A percentile compares a stretch with the other conserved stretches of the same genome.
These are phyloP conservation scores for Trichomycterus rosablanca DNA, from an alignment of 2,113 vertebrate species.

Conservation along the genomic window DNA sequence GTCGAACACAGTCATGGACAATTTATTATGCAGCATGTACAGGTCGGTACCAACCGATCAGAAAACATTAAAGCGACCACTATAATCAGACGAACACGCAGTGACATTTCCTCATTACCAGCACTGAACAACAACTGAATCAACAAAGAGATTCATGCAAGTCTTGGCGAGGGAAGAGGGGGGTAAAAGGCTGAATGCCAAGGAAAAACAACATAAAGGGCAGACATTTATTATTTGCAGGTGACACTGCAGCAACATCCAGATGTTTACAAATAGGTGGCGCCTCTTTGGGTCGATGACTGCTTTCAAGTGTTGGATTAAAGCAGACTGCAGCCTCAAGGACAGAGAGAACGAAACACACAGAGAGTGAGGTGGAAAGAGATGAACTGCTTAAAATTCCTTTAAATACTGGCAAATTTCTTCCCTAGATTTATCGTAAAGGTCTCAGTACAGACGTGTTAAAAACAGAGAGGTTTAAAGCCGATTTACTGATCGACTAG, in stretches of 20 bases:
- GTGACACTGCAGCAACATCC: background rate
- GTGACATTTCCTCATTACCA: conserved; percentile 38
- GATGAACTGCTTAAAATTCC: background rate
- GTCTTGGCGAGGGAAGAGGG: background rate
- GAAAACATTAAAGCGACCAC: too few species aligned
- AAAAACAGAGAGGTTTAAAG: too few species aligned
- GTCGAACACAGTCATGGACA: too few species aligned
- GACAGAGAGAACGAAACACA: conserved; percentile 42
- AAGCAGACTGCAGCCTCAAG: conserved; percentile 30
- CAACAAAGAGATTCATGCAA: background rate
- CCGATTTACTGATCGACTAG: too few species aligned
- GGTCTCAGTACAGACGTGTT: too few species aligned
- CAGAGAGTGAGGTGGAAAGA: conserved; percentile 43
- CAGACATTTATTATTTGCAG: background rate
- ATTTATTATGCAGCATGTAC: too few species aligned
- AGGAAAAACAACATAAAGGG: background rate
- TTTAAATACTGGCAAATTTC: too few species aligned
- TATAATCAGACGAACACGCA: conserved; percentile 18
- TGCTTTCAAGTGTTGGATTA: conserved; percentile 27
- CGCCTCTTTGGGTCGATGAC: conserved; percentile 1
- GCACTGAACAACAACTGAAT: background rate
- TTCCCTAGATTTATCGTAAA: background rate
- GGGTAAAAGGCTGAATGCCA: too few species aligned
- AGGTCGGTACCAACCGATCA: background rate
- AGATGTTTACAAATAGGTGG: conserved; percentile 20